Evolutionary conservation across 2,797 vertebrate genomes (phyloP).

Genomic region (Pseudochaenichthys georgianus): DNA sequence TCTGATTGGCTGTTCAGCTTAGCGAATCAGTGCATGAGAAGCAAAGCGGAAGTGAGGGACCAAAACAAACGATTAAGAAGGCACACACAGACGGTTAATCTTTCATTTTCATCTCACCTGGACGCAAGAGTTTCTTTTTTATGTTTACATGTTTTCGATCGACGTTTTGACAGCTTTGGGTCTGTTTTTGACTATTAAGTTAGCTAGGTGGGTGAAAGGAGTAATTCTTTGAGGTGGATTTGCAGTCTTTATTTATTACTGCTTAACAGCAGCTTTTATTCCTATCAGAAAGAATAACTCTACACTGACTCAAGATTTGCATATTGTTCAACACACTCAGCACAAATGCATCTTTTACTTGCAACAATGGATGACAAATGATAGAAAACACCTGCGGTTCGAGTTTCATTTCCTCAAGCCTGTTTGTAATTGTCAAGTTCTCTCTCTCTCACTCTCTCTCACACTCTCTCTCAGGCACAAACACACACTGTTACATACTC

Average conservation of each 20-base stretch:
- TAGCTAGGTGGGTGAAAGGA: slow-evolving; percentile 2
- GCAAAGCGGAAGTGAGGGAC: too few relatives aligned
- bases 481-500: slow-evolving; percentile 9
- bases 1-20: too few relatives aligned
- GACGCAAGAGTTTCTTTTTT: too few relatives aligned
- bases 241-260: slow-evolving; percentile 49
- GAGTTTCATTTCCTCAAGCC: slow-evolving; percentile 54
- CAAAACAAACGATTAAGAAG: too few relatives aligned
- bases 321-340: slow-evolving; percentile 63
- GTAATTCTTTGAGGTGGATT: slow-evolving; percentile 14
- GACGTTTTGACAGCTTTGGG: slow-evolving; percentile 12
- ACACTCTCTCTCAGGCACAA: background rate
- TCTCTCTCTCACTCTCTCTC: slow-evolving; percentile 11
- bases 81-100: too few relatives aligned
- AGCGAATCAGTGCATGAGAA: too few relatives aligned
- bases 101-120: too few relatives aligned
- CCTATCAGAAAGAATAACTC: slow-evolving; percentile 49
- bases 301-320: slow-evolving; percentile 52
- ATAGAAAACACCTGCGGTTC: slow-evolving; percentile 63
- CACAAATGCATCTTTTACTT: slow-evolving; percentile 62
- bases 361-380: slow-evolving; percentile 56
- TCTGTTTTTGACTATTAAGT: background rate
- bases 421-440: slow-evolving; percentile 51
- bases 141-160: too few relatives aligned
- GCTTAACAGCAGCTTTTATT: slow-evolving; percentile 56